A percentile compares a stretch with the other conserved stretches of the same genome.
Conservation (phyloP, 2,797 vertebrate genomes). For the Clarias laeviceps region DNA sequence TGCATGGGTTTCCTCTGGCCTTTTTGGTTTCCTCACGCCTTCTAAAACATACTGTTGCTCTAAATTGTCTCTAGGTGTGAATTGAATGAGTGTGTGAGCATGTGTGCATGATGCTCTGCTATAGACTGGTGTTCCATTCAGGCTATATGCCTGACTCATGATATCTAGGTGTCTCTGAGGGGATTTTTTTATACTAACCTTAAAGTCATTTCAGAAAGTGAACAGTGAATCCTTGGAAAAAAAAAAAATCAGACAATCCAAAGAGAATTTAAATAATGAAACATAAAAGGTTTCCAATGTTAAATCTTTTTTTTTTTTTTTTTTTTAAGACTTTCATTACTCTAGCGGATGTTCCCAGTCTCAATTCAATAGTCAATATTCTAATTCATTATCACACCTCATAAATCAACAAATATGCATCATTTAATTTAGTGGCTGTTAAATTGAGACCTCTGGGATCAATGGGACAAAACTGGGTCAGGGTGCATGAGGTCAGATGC, state of each 20-base stretch:
- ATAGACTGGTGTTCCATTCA: not conserved
- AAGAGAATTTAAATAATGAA: conserved; percentile 53
- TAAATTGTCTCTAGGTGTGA: not conserved
- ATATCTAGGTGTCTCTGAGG: not conserved
- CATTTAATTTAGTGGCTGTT: conserved; percentile 65
- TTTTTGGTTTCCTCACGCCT: not conserved
- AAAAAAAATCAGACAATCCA: conserved; percentile 29
- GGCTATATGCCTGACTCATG: not conserved
- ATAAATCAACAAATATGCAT: conserved; percentile 48
- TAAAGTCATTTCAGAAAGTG: conserved; percentile 23
- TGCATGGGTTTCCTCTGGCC: not conserved
- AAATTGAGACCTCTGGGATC: conserved; percentile 61
- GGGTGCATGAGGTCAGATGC: conserved; percentile 11
- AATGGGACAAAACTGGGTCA: conserved; percentile 62
- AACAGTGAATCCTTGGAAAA: conserved; percentile 19
- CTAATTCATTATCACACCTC: conserved; percentile 60
- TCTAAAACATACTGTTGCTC: not conserved
- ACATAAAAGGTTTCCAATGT: not conserved
- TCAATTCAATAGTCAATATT: conserved; percentile 62
- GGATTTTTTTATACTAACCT: conserved; percentile 21
- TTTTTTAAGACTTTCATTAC: not conserved
- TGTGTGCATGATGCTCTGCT: not conserved
- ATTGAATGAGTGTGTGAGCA: not conserved
- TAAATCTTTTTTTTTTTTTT: too few species aligned
- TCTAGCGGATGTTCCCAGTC: not conserved